These are phyloP conservation scores for Silurus lanzhouensis DNA, from an alignment of 2,797 vertebrate species.

Conservation along the genomic window DNA sequence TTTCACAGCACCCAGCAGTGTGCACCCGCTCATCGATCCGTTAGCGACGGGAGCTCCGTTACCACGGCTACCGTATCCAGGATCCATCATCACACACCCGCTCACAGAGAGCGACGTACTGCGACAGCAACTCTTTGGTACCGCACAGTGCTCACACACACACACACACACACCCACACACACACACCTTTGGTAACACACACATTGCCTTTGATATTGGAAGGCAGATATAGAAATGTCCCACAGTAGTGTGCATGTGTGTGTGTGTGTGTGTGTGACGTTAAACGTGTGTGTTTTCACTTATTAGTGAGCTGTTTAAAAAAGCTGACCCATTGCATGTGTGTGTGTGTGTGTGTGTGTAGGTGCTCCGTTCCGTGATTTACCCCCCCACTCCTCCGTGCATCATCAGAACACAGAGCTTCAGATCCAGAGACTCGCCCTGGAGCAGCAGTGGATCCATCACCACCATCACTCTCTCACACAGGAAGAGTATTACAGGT, in stretches of 20 bases:
- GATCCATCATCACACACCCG: constrained; percentile 95
- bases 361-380: constrained; percentile 95
- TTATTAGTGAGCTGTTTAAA: background rate
- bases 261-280: constrained; percentile 2
- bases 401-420: constrained; percentile 98
- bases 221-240: background rate
- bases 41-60: constrained; percentile 94
- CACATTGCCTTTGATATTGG: background rate
- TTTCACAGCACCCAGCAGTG: constrained; percentile 88
- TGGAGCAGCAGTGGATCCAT: constrained; percentile 97
- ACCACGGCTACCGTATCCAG: constrained; percentile 95
- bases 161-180: constrained; percentile 2
- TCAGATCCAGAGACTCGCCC: constrained; percentile 98
- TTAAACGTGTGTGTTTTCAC: constrained; percentile 1
- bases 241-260: background rate
- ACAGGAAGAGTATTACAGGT: constrained; percentile 99
- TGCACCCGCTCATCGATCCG: constrained; percentile 98
- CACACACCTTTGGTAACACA: constrained; percentile 1
- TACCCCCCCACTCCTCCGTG: constrained; percentile 95
- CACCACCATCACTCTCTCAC: constrained; percentile 94
- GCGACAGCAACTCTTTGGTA: constrained; percentile 99
- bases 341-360: constrained; percentile 41
- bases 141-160: constrained; percentile 75
- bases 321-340: constrained; percentile 15
- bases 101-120: constrained; percentile 99